Evolutionary conservation across 2,888 invertebrate species (phyloP), one percentile per base, ranked within the genome.

Genomic region (Drosophila algonquin): DNA sequence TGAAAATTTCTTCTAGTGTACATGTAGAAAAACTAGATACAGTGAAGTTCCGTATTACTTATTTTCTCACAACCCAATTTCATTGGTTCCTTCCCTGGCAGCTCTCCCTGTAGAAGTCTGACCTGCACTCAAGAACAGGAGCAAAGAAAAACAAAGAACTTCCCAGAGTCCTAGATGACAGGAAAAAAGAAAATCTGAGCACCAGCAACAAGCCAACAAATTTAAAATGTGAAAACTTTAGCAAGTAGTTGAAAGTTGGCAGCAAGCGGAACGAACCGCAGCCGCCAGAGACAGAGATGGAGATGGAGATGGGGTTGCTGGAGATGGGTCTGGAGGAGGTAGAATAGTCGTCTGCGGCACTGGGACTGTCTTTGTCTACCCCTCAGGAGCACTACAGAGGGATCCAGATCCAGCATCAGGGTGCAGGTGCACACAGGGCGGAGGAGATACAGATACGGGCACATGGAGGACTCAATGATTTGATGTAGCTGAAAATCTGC

Each of bases 151-250:
- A 57, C 51, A 51, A 68, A 68, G 52, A 58, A 73, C 54, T 54
- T 44, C 27, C 30, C 35, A 48, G 27, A 47, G 55, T n/a, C 1
- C 14, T 14, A n/a, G 40, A 40, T 40, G 40, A 40, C 40, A 40
- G 40, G 40, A 30, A 46, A 67, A 63, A 70, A 81, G 74, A 72
- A 81, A 75, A 72, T 62, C 58, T 47, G 63, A 51, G 69, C 63
- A 61, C 61, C 61, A 65, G 64, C 70, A 65, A 70, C 67, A 74
- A 80, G 64, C 68, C 68, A 78, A 82, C 83, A 75, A 78, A 80
- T 88, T 86, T 75, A 86, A 84, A 84, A 88, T 86, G 83, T 84
- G 74, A 80, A 84, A 82, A 84, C 75, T 84, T 81, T 81, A 82
- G 75, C 27, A 69, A 67, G 70, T 69, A 79, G 73, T 65, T 77